Base-by-base conservation (phyloP, 2,113 vertebrate species). In the Podarcis muralis region DNA sequence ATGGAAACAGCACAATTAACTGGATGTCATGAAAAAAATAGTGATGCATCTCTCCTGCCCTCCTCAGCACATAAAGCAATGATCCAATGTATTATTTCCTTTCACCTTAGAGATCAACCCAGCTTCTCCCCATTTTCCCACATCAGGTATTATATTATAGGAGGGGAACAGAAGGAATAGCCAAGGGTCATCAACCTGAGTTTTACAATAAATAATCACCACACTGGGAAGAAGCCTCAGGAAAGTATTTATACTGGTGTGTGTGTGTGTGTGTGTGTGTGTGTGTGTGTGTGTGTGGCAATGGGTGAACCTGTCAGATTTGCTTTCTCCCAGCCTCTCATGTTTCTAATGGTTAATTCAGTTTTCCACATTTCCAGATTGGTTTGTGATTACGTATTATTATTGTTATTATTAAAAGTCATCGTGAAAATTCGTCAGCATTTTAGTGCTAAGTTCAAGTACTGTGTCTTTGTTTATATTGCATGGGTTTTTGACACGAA, bases 1-100 rank as follows among this genome's bases (percentile, higher is more conserved):
- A 57, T 40, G 87, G 90, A 69, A 91, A 62, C 53, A 30, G 89
- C 88, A 27, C 81, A 88, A 84, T 81, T 88, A 92, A 92, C 84
- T 8, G 53, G 79, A 77, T 88, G 76, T 87, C 0, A 0, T 40
- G 71, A 12, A 87, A 74, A 74, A 90, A 87, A 93, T 88, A 87
- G 85, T 27, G 57, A 30, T 37, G 48, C 13, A 5, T 32, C 25
- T 35, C 4, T 53, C 48, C 48, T 53, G 48, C 85, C 43, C 48
- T 35, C 32, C 48, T 59, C 66, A 59, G 59, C n/a, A 20, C 9
- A 6, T 43, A 72, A 87, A 62, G 35, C 12, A 57, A 74, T 35
- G 18, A 37, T 59, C 68, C 27, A 2, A 59, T 1, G 15, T 57
- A 62, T 62, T 59, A 27, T 37, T 71, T 72, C 13, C 43, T 53